phyloP scores from a whole-genome alignment of 2,113 vertebrate genomes.

The Callaeas wilsoni region DNA sequence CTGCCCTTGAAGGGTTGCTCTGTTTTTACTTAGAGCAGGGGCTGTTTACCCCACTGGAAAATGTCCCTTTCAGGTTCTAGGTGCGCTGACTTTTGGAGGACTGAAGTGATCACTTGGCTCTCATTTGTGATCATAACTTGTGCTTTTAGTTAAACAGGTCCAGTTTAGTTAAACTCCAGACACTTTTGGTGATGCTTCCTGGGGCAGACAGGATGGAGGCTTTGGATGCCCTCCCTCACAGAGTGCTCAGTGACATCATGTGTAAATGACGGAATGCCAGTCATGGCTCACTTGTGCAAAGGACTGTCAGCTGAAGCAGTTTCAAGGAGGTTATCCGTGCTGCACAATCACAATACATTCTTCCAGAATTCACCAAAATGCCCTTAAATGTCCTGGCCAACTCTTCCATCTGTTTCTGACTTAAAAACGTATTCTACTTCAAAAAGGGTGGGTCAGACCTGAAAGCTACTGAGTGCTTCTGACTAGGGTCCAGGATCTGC shows the following conservation, averaged over 20 bases:
- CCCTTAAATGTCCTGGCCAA: not conserved
- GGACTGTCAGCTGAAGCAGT: not conserved
- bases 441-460: not conserved
- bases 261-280: not conserved
- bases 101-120: not conserved
- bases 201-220: not conserved
- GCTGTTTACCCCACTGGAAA: not conserved
- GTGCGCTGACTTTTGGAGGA: not conserved
- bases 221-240: not conserved
- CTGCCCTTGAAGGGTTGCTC: not conserved
- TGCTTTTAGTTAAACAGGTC: not conserved
- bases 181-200: not conserved
- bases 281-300: not conserved
- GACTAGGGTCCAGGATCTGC: not conserved
- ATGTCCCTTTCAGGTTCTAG: not conserved
- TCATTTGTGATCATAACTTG: not conserved
- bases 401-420: not conserved
- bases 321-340: not conserved
- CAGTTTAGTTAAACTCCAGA: not conserved
- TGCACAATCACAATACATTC: not conserved
- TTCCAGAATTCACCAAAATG: not conserved
- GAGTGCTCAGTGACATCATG: fast-evolving
- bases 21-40: not conserved
- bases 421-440: not conserved
- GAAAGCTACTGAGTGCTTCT: not conserved